These are phyloP conservation scores for Notarius quadriscutis DNA, from an alignment of 2,113 vertebrate genomes.

Conservation along the genomic window DNA sequence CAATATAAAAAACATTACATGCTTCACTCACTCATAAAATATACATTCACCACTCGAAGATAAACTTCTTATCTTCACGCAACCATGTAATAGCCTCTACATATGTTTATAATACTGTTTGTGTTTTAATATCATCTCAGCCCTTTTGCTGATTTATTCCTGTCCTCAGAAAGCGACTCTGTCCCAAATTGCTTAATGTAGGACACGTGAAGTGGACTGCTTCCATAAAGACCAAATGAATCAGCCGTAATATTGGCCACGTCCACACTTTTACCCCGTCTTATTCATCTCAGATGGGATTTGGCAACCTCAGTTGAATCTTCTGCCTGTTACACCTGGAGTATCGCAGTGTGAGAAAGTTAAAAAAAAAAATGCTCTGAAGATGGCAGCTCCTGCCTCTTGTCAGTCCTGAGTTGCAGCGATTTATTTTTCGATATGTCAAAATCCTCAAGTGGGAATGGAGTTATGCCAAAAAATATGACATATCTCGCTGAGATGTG, in stretches of 20 bases:
- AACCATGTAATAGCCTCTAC: no score
- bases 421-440: conserved; percentile 35
- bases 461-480: conserved; percentile 12
- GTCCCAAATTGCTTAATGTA: not conserved
- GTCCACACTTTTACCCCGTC: not conserved
- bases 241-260: not conserved
- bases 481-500: conserved; percentile 20
- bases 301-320: not conserved
- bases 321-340: not conserved
- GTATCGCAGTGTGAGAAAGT: not conserved
- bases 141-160: not conserved
- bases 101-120: not conserved
- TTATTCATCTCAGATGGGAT: not conserved
- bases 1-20: no score
- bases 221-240: not conserved
- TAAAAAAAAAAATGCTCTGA: conserved; percentile 10
- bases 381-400: conserved; percentile 29
- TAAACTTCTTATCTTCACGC: no score
- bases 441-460: conserved; percentile 27
- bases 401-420: not conserved
- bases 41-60: no score
- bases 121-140: not conserved
- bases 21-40: no score
- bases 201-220: not conserved
- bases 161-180: no score